A percentile compares a stretch with the other conserved stretches of the same genome.
phyloP scores from a whole-genome alignment of 1,140 invertebrate genomes.

The Temnothorax curvispinosus region DNA sequence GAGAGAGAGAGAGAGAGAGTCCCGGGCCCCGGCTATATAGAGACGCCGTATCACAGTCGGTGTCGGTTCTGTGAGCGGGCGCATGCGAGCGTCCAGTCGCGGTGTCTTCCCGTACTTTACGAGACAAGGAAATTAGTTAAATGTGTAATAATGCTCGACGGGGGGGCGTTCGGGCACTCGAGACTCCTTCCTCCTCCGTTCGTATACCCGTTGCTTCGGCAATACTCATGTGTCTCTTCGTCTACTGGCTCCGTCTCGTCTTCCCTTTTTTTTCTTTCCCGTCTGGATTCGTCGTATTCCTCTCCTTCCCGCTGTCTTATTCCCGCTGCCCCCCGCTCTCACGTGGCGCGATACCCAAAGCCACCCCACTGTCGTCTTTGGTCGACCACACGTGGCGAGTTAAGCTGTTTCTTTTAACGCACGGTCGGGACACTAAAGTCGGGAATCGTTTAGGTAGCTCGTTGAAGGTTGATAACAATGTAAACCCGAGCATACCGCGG shows the following conservation, averaged over 20 bases:
- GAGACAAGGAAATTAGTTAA: conserved; percentile 84
- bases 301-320: conserved; percentile 3
- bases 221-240: conserved; percentile 60
- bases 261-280: neutral
- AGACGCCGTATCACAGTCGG: conserved; percentile 58
- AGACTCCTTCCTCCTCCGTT: neutral
- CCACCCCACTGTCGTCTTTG: conserved; percentile 25
- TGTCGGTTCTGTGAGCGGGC: conserved; percentile 59
- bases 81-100: conserved; percentile 24
- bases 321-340: conserved; percentile 7
- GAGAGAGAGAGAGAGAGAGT: too few relatives aligned
- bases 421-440: conserved; percentile 62
- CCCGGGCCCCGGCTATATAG: conserved; percentile 6
- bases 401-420: conserved; percentile 65
- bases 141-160: conserved; percentile 81
- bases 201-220: neutral
- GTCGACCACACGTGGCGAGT: conserved; percentile 68
- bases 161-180: conserved; percentile 62
- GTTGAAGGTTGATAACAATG: conserved; percentile 58
- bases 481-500: neutral
- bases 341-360: conserved; percentile 35
- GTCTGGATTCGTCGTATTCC: conserved; percentile 36
- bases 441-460: conserved; percentile 68
- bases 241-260: conserved; percentile 5
- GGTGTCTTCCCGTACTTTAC: conserved; percentile 78